Evolutionary conservation across 2,888 invertebrate genomes (phyloP).

Genomic region (Diarsia brunnea): DNA sequence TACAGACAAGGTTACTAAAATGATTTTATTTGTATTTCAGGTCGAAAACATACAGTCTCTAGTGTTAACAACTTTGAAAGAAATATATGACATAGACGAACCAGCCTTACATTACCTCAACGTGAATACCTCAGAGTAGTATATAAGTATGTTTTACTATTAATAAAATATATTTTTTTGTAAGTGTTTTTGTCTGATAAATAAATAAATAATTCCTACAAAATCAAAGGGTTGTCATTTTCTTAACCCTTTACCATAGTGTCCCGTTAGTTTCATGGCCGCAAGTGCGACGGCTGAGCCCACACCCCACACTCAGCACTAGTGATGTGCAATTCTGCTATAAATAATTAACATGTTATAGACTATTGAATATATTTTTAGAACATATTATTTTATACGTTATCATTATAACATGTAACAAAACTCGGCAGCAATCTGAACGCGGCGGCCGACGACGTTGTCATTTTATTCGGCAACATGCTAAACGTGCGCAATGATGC

Average conservation of each 20-base stretch:
- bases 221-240: slow-evolving; percentile 14
- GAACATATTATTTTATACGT: no score
- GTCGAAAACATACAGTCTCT: slow-evolving; percentile 94
- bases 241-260: background rate
- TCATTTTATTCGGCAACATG: no score
- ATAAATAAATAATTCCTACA: slow-evolving; percentile 20
- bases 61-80: slow-evolving; percentile 91
- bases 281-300: background rate
- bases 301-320: background rate
- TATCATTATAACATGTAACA: no score
- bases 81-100: slow-evolving; percentile 87
- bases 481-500: no score
- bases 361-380: no score
- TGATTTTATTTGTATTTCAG: slow-evolving; percentile 78
- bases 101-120: slow-evolving; percentile 87
- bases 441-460: no score
- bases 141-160: background rate
- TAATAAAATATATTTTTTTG: background rate
- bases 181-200: background rate
- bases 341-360: no score
- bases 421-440: no score
- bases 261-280: background rate
- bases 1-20: background rate
- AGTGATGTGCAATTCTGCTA: no score
- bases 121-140: slow-evolving; percentile 70